Evolutionary conservation across 2,888 invertebrate genomes (phyloP).

Genomic region (Lochmaea capreae): DNA sequence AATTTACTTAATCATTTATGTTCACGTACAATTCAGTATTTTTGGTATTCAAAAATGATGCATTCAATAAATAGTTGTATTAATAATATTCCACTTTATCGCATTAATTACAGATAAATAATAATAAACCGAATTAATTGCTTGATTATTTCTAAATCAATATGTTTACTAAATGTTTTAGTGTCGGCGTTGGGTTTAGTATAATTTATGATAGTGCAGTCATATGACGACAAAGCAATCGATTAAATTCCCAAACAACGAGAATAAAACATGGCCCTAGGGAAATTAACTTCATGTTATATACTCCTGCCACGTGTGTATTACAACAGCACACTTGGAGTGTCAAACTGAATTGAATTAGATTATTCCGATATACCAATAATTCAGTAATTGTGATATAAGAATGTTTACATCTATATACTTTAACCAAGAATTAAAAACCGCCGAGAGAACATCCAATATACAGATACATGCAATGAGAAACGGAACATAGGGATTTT

Average conservation of each 20-base stretch:
- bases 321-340: neutral
- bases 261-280: neutral
- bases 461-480: too few species aligned
- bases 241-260: constrained; percentile 7
- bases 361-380: neutral
- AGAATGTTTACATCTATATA: neutral
- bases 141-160: too few species aligned
- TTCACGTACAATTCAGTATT: too few species aligned
- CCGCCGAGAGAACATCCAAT: too few species aligned
- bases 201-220: constrained; percentile 1
- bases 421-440: neutral
- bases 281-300: constrained; percentile 1
- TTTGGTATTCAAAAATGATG: too few species aligned
- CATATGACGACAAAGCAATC: constrained; percentile 2
- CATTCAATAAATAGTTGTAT: too few species aligned
- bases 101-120: too few species aligned
- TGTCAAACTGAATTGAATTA: neutral
- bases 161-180: too few species aligned
- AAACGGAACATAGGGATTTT: too few species aligned
- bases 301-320: constrained; percentile 2
- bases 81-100: too few species aligned
- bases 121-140: too few species aligned
- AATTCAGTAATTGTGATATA: neutral
- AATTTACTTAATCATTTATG: too few species aligned
- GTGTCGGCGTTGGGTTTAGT: neutral